Evolutionary conservation across 1,140 invertebrate genomes (phyloP), one percentile per base, ranked within the genome.

Genomic region (Drosophila sulfurigaster): DNA sequence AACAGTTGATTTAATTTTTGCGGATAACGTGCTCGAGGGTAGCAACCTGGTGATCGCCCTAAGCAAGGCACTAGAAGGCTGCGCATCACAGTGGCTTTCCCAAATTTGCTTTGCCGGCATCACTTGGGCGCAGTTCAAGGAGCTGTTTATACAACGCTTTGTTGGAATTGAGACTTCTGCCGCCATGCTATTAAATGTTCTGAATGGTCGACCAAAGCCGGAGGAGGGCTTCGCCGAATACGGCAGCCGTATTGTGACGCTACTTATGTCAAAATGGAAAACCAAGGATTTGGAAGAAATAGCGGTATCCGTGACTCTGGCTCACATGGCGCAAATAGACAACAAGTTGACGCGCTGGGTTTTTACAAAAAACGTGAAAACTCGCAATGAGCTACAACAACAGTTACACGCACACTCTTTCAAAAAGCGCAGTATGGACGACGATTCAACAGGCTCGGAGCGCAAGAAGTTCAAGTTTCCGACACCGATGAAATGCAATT

Each of bases 261-360:
- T 70, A 20, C 45, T 70, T n/a, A 25, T 70, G 20, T 60, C 67
- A 10, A 62, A 70, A n/a, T 70, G 57, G 57, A 70, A 70, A 46
- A 1, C 70, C 1, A 59, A 38, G 28, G 28, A 59, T 20, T 20
- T 66, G 32, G 70, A 73, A n/a, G 70, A 66, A 51, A 67, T 66
- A 25, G 62, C 70, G 2, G 56, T 73, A n/a, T 73, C 32, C 7
- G 32, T 32, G 32, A 32, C 32, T 32, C 32, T 32, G 32, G 32
- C 32, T 32, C 32, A 32, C 32, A 32, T 32, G 32, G 32, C 32
- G 32, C 32, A 32, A 32, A 32, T 32, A 32, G 32, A 32, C 6
- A 32, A 32, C 32, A 32, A 32, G 32, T 32, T 32, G 32, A 8
- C 32, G 32, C 32, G 32, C 32, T 32, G 62, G 54, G 25, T 73